Base-by-base conservation (phyloP, 1,140 invertebrate species). In the Aleiodes sp. region DNA sequence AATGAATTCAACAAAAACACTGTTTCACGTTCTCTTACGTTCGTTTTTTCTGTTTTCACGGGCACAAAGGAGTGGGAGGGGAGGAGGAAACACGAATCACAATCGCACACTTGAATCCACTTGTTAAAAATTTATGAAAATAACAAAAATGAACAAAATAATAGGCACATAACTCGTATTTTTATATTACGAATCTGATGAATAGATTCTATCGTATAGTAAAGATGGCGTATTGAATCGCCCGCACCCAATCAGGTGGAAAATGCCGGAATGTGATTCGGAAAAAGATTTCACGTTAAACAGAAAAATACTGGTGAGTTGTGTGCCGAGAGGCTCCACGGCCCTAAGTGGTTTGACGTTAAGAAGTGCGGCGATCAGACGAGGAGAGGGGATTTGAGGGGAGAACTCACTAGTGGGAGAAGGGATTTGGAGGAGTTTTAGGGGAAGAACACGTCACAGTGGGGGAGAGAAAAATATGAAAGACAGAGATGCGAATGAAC, bases 181-280 rank as follows among this genome's bases (percentile, higher is more conserved):
- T 1, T 52, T 46, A 46, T 46, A 19, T 46, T 9, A 21, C 4
- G 1, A 52, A 6, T 2, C 19, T 16, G 3, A 43, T 24, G 21
- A 9, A 52, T 9, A 52, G 8, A 52, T 16, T 24, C 10, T 6
- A 52, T 24, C 19, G 8, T 24, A 19, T 52, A 16, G 52, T 43
- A 61, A 70, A 70, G 35, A 70, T 70, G 68, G 68, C 68, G 68
- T 60, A 28, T 61, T 21, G 24, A 6, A 35, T 43, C 46, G 60
- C 59, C 60, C 29, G 41, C 68, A 70, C 62, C 52, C 68, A 37
- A 59, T 70, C 68, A 70, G 68, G 68, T 70, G 68, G 68, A 70
- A 70, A 70, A 65, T 43, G 61, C 68, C 62, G 68, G 62, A 70
- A 70, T 65, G 52, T 65, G 41, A 35, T 28, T 56, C 57, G 35